Base-by-base conservation (phyloP, 2,113 vertebrate genomes). In the Eretmodus cyanostictus region DNA sequence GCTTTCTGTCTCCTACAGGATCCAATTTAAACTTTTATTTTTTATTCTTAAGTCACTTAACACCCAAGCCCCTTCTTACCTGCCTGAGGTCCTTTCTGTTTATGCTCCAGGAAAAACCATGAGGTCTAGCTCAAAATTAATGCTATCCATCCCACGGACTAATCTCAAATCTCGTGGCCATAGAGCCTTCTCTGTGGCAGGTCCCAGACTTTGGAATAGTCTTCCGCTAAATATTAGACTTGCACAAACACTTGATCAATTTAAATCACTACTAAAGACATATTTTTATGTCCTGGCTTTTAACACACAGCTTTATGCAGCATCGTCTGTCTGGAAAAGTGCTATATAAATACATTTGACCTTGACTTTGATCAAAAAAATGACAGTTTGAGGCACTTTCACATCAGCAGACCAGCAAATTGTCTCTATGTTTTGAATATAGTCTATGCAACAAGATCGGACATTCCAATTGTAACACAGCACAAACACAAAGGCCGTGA, bases 11-110 rank as follows among this genome's bases (percentile, higher is more conserved):
- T 59, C 27, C 55, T 31, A 61, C 5, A 31, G 8, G 27, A 61
- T 31, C 57, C 5, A 31, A 61, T 61, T 61, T 17, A 61, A 61
- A 61, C 1, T 17, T 17, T 31, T 2, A 31, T 0, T 1, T 31
- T 61, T 31, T 31, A 27, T 31, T 31, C 6, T 10, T 61, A 61
- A 61, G 57, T 61, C 57, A 61, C 57, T 61, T 61, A 61, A 61
- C 57, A 17, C 57, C 57, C 14, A 4, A 61, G 3, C 14, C 27
- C 14, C 27, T 61, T 61, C 57, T 61, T 61, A 61, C 27, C 27
- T 31, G 3, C 2, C 2, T 2, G 27, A 61, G 2, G 3, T 61
- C 27, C 0, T 31, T 59, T 31, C 55, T 59, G 55, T 59, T 9
- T 4, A 29, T 59, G 8, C 24, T 29, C 24, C 55, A 59, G 55